Percentiles rank a stretch among this genome's conserved stretches.
Conservation (phyloP, 1,140 invertebrate species). For the Lanistes nyassanus region DNA sequence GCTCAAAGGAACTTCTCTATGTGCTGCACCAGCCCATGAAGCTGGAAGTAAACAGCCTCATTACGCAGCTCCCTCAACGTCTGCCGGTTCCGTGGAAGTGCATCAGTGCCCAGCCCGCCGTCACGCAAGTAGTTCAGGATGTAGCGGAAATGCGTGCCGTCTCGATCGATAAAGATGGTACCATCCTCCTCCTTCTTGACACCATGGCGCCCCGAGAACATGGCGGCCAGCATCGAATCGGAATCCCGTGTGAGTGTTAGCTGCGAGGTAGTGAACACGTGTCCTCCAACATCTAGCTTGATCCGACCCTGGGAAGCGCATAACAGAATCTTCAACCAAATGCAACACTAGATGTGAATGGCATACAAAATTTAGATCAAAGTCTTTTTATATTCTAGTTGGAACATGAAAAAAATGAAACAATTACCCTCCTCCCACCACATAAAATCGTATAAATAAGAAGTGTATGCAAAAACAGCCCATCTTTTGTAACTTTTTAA, state of each 20-base stretch:
- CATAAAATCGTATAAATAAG: too few relatives aligned
- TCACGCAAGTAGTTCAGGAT: conserved; percentile 60
- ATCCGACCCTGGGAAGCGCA: conserved; percentile 46
- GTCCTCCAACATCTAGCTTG: conserved; percentile 62
- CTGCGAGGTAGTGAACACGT: conserved; percentile 56
- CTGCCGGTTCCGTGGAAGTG: conserved; percentile 49
- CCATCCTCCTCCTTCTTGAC: conserved; percentile 55
- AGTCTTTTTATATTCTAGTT: too few relatives aligned
- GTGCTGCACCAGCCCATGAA: conserved; percentile 49
- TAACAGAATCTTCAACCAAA: too few relatives aligned
- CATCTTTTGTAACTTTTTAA: too few relatives aligned
- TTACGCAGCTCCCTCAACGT: conserved; percentile 51
- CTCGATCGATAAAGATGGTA: conserved; percentile 60
- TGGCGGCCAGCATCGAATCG: conserved; percentile 63
- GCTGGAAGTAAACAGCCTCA: conserved; percentile 58
- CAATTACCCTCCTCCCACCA: too few relatives aligned
- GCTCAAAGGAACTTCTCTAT: conserved; percentile 50
- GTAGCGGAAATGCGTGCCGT: conserved; percentile 62
- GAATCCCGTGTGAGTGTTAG: conserved; percentile 56
- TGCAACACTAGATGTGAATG: too few relatives aligned
- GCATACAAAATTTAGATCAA: too few relatives aligned
- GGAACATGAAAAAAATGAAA: too few relatives aligned
- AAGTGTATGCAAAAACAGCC: too few relatives aligned
- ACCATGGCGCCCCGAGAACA: conserved; percentile 63
- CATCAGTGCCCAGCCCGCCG: conserved; percentile 47